These are phyloP conservation scores for Xenopus laevis DNA, from an alignment of 2,113 vertebrate genomes.

Conservation along the genomic window DNA sequence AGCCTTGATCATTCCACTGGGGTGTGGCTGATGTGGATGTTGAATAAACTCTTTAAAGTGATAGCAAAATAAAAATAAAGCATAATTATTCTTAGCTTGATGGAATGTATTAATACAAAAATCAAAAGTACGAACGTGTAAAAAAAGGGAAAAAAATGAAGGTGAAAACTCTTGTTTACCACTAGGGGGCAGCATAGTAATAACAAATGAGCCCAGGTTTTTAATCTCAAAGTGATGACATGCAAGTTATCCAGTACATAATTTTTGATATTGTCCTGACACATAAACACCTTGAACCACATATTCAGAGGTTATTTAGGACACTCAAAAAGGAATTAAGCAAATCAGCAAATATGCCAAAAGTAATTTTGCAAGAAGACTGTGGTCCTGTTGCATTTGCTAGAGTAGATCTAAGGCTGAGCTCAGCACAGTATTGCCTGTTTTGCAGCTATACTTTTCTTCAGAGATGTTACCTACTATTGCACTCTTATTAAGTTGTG, in stretches of 20 bases:
- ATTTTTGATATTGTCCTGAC: slow-evolving; percentile 64
- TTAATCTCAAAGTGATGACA: slow-evolving; percentile 46
- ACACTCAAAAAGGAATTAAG: slow-evolving; percentile 71
- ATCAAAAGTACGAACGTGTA: no score
- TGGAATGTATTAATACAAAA: no score
- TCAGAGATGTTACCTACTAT: no score
- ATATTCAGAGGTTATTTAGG: slow-evolving; percentile 67
- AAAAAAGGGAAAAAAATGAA: no score
- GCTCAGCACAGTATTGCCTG: slow-evolving; percentile 1
- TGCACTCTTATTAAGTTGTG: no score
- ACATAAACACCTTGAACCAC: slow-evolving; percentile 68
- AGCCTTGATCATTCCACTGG: no score
- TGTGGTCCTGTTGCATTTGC: slow-evolving; percentile 11
- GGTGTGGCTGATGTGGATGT: no score
- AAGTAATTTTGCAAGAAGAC: slow-evolving; percentile 65
- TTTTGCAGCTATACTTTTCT: not conserved
- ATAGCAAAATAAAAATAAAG: no score
- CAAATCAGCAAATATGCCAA: slow-evolving; percentile 63
- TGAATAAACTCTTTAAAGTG: no score
- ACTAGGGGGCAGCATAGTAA: slow-evolving; percentile 88
- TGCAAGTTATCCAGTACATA: slow-evolving; percentile 55
- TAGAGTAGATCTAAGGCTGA: slow-evolving; percentile 1
- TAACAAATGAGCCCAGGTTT: slow-evolving; percentile 43
- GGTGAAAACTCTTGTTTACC: slow-evolving; percentile 36
- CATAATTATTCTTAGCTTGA: no score